These are phyloP conservation scores for Sus cebifrons DNA, from an alignment of 2,797 vertebrate species.

Conservation along the genomic window DNA sequence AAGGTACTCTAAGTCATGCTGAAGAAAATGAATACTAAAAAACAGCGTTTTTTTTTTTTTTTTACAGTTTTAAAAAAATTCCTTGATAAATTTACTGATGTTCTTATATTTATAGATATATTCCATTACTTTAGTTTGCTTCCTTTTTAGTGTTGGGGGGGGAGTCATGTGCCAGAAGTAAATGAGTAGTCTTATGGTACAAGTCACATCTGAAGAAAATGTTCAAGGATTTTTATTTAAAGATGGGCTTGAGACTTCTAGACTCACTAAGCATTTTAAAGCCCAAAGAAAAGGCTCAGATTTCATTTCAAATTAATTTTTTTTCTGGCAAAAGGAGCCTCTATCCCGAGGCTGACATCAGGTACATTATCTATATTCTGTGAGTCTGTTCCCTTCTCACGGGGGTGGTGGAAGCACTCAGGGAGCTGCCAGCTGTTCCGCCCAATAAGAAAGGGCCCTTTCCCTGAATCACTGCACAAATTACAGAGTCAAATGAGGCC, in stretches of 20 bases:
- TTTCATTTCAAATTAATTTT: not conserved
- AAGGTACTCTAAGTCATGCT: not conserved
- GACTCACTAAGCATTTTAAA: not conserved
- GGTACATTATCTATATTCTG: not conserved
- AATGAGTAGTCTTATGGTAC: not conserved
- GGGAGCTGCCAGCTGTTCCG: not conserved
- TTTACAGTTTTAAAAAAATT: conserved; percentile 13
- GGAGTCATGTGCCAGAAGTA: not conserved
- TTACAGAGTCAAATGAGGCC: not conserved
- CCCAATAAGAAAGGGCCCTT: not conserved
- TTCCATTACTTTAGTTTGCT: conserved; percentile 3
- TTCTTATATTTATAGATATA: not conserved
- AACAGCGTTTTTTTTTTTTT: not conserved
- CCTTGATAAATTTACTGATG: conserved; percentile 9
- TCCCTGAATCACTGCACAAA: not conserved
- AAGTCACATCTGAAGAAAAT: conserved; percentile 14
- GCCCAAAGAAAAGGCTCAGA: not conserved
- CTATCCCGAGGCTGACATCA: not conserved
- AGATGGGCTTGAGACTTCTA: not conserved
- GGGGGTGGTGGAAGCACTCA: not conserved
- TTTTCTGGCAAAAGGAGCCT: not conserved
- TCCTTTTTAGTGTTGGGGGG: not conserved
- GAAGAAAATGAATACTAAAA: not conserved
- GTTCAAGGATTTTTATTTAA: conserved; percentile 19
- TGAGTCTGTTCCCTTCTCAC: not conserved